phyloP scores from a whole-genome alignment of 2,113 vertebrate species.

The Gopherus evgoodei region DNA sequence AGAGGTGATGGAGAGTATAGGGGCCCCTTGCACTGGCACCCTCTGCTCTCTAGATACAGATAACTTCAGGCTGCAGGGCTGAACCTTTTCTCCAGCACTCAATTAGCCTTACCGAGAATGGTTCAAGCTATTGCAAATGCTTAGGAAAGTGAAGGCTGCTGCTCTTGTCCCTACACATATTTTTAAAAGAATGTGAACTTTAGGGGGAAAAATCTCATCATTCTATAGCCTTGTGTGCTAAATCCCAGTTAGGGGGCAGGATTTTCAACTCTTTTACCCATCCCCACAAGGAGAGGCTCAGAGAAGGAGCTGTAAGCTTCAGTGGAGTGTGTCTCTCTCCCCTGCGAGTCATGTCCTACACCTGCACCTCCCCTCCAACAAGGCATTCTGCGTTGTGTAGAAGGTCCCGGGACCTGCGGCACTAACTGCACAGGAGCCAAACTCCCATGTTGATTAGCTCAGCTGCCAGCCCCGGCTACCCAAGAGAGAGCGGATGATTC shows the following conservation, averaged over 20 bases:
- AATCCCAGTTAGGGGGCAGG: background rate
- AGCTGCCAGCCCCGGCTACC: conserved; percentile 37
- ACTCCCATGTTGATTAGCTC: background rate
- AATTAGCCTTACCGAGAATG: accelerated
- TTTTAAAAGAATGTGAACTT: background rate
- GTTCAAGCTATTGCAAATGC: accelerated
- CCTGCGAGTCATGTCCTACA: background rate
- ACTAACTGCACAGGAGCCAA: background rate
- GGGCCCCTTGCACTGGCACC: accelerated
- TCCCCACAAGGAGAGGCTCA: accelerated
- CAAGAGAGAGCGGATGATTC: background rate
- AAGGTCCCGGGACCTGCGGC: accelerated
- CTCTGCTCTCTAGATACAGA: accelerated
- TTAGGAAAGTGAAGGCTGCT: too few relatives aligned
- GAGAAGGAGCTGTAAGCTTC: accelerated
- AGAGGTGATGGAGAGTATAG: accelerated
- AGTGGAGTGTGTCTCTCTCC: background rate
- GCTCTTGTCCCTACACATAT: background rate
- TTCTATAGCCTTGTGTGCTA: background rate
- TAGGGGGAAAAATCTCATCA: too few relatives aligned
- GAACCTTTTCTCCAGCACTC: background rate
- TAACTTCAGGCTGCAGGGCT: background rate
- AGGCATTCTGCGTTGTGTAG: accelerated
- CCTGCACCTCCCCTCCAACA: background rate
- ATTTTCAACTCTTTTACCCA: accelerated